phyloP scores from a whole-genome alignment of 2,888 invertebrate species.

The Sarcophaga carnaria region DNA sequence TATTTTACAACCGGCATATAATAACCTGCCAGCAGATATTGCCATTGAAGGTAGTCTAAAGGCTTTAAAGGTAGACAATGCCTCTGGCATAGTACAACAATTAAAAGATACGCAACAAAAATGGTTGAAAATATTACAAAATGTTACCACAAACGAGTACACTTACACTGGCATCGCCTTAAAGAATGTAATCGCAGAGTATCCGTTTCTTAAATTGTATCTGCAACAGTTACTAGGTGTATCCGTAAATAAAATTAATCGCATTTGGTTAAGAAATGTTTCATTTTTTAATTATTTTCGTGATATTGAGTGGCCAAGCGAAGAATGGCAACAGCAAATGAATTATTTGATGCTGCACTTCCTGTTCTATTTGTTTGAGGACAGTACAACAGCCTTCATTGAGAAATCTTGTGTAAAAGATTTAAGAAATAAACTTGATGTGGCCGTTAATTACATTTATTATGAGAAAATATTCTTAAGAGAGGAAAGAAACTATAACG shows the following conservation, averaged over 20 bases:
- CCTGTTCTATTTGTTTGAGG: conserved; percentile 6
- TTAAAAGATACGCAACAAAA: not conserved
- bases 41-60: not conserved
- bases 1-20: not conserved
- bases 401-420: conserved; percentile 72
- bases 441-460: conserved; percentile 73
- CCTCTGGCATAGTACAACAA: not conserved
- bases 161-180: not conserved
- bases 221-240: not conserved
- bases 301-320: not conserved
- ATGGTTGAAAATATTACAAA: not conserved
- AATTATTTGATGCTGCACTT: conserved; percentile 77
- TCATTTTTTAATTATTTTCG: conserved; percentile 2
- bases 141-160: not conserved
- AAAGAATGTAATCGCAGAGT: not conserved
- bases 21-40: not conserved
- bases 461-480: conserved; percentile 70
- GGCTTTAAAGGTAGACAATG: not conserved
- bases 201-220: not conserved
- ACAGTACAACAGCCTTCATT: conserved; percentile 61
- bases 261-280: not conserved
- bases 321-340: conserved; percentile 55
- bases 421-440: conserved; percentile 75
- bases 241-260: not conserved
- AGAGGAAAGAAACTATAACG: fast-evolving